Percentiles rank a stretch among this genome's conserved stretches.
These are phyloP conservation scores for Zoroaster sp. DNA, from an alignment of 53 echinoderm and acorn worm genomes.

Conservation along the genomic window DNA sequence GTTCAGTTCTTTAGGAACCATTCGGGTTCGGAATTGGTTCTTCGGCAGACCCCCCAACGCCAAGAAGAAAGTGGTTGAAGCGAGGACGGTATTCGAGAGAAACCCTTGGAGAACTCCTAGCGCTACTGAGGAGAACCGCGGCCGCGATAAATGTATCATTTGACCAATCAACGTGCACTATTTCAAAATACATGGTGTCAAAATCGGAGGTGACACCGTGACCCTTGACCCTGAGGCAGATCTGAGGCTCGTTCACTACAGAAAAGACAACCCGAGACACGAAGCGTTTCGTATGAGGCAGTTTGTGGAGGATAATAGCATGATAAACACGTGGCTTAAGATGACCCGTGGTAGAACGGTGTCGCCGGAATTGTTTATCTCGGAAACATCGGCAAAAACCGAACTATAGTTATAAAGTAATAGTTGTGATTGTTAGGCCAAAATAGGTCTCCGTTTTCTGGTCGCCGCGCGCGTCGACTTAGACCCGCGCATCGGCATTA, in stretches of 20 bases:
- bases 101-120: slow-evolving; percentile 76
- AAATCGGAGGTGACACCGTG: slow-evolving; percentile 80
- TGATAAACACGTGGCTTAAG: slow-evolving; percentile 70
- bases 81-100: slow-evolving; percentile 73
- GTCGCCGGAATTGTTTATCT: slow-evolving; percentile 3
- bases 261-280: slow-evolving; percentile 85
- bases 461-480: no score
- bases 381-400: no score
- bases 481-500: no score
- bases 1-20: slow-evolving; percentile 51
- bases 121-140: slow-evolving; percentile 76
- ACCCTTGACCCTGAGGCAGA: slow-evolving; percentile 78
- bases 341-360: slow-evolving; percentile 36
- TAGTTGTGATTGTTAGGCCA: no score
- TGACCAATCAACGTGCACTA: slow-evolving; percentile 82
- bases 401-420: no score
- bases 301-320: slow-evolving; percentile 72
- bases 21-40: slow-evolving; percentile 94
- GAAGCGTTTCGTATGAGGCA: slow-evolving; percentile 70
- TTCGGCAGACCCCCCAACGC: slow-evolving; percentile 74
- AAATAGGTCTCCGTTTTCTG: no score
- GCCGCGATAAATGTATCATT: slow-evolving; percentile 89
- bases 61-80: slow-evolving; percentile 32
- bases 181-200: slow-evolving; percentile 92
- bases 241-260: slow-evolving; percentile 84